These are phyloP conservation scores for Dromaius novaehollandiae DNA, from an alignment of 2,113 vertebrate species.

Conservation along the genomic window DNA sequence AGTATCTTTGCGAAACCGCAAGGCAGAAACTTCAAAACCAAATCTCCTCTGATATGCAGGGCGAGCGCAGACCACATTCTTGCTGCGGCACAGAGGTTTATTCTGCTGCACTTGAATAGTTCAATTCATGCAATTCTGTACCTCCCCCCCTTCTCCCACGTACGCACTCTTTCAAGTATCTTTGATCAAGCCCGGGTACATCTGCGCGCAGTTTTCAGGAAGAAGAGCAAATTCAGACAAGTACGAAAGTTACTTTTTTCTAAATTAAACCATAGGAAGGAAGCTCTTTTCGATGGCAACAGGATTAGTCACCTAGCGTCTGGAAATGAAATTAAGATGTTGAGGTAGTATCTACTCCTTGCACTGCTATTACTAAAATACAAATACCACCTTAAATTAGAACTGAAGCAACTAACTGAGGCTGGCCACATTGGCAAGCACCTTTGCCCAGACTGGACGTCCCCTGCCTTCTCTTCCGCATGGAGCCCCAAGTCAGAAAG, in stretches of 20 bases:
- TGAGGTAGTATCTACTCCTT: not conserved
- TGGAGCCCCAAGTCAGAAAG: not conserved
- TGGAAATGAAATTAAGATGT: not conserved
- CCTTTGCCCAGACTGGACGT: not conserved
- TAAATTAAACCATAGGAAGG: constrained; percentile 15
- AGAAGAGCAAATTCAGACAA: not conserved
- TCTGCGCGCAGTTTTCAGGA: not conserved
- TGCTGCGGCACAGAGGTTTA: not conserved
- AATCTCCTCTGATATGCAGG: rapidly evolving
- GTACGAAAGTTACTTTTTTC: not conserved
- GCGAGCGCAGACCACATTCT: not conserved
- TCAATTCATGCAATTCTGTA: rapidly evolving
- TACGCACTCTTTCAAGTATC: not conserved
- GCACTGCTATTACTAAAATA: not conserved
- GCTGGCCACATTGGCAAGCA: not conserved
- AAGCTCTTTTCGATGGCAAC: constrained; percentile 17
- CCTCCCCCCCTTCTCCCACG: no score
- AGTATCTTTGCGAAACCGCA: not conserved
- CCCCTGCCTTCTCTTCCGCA: not conserved
- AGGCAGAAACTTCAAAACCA: not conserved
- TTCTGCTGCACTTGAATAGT: not conserved
- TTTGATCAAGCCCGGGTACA: not conserved
- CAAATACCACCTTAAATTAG: not conserved
- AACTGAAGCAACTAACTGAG: not conserved
- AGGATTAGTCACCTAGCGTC: constrained; percentile 9